phyloP scores from a whole-genome alignment of 2,797 vertebrate species.

The Spinus pinus region DNA sequence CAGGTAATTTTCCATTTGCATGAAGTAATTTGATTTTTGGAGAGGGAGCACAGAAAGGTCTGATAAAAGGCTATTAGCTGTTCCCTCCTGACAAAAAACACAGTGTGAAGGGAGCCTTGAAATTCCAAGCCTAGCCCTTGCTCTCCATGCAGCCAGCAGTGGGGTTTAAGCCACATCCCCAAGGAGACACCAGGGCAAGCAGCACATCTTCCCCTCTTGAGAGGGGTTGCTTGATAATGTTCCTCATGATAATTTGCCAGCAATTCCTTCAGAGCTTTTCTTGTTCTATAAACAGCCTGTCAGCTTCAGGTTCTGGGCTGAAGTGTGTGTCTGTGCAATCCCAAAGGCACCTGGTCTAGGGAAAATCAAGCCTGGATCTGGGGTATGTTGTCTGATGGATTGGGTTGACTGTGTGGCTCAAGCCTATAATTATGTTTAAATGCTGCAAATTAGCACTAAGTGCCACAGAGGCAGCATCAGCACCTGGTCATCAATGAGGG shows the following conservation, averaged over 20 bases:
- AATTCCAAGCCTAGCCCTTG: background rate
- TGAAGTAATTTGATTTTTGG: slow-evolving; percentile 7
- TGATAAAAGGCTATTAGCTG: background rate
- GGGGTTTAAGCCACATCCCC: background rate
- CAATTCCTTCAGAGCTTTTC: background rate
- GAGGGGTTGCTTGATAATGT: background rate
- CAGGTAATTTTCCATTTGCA: background rate
- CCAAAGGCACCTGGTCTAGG: background rate
- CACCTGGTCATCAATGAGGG: background rate
- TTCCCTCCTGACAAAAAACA: background rate
- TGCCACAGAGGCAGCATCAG: background rate
- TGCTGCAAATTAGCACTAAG: background rate
- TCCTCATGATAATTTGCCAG: background rate
- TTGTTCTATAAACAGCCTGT: background rate
- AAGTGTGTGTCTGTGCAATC: background rate
- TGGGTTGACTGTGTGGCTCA: background rate
- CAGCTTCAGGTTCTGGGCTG: background rate
- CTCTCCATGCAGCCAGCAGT: background rate
- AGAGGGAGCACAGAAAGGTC: background rate
- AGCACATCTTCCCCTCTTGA: background rate
- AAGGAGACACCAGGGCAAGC: background rate
- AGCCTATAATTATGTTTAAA: background rate
- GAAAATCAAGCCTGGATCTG: background rate
- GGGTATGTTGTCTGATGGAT: background rate
- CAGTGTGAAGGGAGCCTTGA: background rate